Percentiles rank a stretch among this genome's conserved stretches.
These are phyloP conservation scores for Cairina moschata DNA, from an alignment of 2,113 vertebrate genomes.

Conservation along the genomic window DNA sequence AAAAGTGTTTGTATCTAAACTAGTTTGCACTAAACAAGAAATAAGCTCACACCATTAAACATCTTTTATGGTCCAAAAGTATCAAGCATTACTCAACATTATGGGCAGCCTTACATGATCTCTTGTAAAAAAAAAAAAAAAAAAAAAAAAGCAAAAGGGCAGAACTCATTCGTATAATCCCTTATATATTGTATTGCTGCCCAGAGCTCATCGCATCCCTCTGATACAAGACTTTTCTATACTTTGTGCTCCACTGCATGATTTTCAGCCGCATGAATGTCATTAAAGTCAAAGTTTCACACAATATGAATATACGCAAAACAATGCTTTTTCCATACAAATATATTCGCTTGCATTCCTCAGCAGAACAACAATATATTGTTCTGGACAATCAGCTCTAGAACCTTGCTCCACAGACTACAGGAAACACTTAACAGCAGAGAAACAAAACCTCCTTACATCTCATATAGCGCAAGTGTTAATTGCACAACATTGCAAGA, in stretches of 20 bases:
- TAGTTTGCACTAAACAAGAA: not conserved
- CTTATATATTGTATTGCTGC: not conserved
- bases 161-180: not conserved
- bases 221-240: not conserved
- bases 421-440: not conserved
- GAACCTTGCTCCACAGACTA: not conserved
- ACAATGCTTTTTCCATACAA: not conserved
- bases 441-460: not conserved
- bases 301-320: not conserved
- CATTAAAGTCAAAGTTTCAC: not conserved
- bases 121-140: not conserved
- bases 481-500: not conserved
- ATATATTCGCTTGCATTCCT: not conserved
- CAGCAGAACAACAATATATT: conserved; percentile 10
- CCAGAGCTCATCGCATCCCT: not conserved
- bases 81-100: not conserved
- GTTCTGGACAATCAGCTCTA: not conserved
- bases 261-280: not conserved
- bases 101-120: not conserved
- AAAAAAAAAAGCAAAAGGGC: not conserved
- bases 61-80: not conserved
- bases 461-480: not conserved
- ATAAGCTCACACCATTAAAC: not conserved
- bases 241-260: not conserved
- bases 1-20: no score